A percentile compares a stretch with the other conserved stretches of the same genome.
Conservation (phyloP, 2,113 vertebrate genomes). For the Clarias magur region DNA sequence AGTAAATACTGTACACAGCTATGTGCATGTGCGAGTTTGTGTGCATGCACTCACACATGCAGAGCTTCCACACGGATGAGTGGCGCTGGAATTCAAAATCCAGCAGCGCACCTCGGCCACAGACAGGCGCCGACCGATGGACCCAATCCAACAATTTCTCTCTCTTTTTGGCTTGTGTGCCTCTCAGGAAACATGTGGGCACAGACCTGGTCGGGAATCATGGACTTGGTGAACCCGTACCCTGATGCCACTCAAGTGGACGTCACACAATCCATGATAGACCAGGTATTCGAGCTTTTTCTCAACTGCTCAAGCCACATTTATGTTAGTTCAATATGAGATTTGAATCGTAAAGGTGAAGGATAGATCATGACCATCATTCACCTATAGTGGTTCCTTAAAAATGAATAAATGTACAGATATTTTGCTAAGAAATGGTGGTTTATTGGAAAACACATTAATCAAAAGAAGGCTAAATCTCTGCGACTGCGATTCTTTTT, state of each 20-base stretch:
- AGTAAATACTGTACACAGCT: not conserved
- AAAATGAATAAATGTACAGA: not conserved
- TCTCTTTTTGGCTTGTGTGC: slow-evolving; percentile 30
- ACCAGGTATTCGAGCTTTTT: slow-evolving; percentile 71
- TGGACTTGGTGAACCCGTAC: slow-evolving; percentile 83
- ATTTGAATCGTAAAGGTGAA: not conserved
- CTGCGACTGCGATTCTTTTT: not conserved
- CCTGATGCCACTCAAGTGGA: slow-evolving; percentile 85
- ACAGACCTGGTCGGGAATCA: slow-evolving; percentile 93
- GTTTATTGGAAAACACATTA: not conserved
- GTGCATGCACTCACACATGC: not conserved
- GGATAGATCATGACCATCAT: not conserved
- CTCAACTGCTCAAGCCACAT: not conserved
- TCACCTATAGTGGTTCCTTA: not conserved
- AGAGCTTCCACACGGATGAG: slow-evolving; percentile 34
- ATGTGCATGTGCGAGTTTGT: slow-evolving; percentile 5
- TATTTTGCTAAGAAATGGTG: not conserved
- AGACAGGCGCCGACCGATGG: not conserved
- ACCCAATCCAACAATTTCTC: not conserved
- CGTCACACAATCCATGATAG: slow-evolving; percentile 88
- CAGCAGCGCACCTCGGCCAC: slow-evolving; percentile 23
- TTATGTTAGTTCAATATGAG: not conserved
- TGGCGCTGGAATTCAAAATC: slow-evolving; percentile 33
- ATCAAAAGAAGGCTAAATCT: not conserved
- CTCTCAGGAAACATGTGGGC: slow-evolving; percentile 98